These are phyloP conservation scores for Melipona beecheii DNA, from an alignment of 2,888 invertebrate species.

Conservation along the genomic window DNA sequence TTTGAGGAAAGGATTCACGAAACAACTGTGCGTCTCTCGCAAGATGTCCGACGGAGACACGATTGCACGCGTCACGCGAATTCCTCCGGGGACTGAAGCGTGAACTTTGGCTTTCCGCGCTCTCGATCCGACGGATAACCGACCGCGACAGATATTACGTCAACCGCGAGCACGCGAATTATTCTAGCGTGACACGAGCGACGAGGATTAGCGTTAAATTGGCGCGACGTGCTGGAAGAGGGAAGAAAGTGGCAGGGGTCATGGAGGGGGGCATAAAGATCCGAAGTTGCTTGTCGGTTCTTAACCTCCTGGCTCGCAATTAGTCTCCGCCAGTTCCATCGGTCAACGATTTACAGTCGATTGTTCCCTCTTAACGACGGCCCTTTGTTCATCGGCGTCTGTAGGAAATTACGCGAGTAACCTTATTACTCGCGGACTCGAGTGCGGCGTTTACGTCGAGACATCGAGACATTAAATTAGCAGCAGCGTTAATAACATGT, in stretches of 20 bases:
- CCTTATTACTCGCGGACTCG: neutral
- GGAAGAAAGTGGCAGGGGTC: slow-evolving; percentile 22
- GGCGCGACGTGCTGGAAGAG: slow-evolving; percentile 36
- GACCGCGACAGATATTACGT: slow-evolving; percentile 65
- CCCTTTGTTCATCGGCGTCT: slow-evolving; percentile 32
- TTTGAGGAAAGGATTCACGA: neutral
- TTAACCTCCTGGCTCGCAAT: slow-evolving; percentile 57
- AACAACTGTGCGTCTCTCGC: neutral
- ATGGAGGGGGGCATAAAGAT: neutral
- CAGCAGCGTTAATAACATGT: neutral
- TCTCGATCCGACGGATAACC: slow-evolving; percentile 42
- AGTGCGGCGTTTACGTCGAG: neutral
- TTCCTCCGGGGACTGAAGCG: slow-evolving; percentile 1
- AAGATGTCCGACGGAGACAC: slow-evolving; percentile 4
- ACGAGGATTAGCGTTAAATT: slow-evolving; percentile 69
- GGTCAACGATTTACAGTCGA: slow-evolving; percentile 64
- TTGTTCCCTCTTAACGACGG: slow-evolving; percentile 60
- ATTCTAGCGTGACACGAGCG: slow-evolving; percentile 68
- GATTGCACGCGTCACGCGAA: slow-evolving; percentile 27
- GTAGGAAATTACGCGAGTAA: slow-evolving; percentile 32
- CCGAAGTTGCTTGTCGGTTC: slow-evolving; percentile 25
- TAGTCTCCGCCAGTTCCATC: slow-evolving; percentile 49
- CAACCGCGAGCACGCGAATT: slow-evolving; percentile 61
- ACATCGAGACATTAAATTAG: neutral
- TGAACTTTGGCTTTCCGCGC: slow-evolving; percentile 41